These are phyloP conservation scores for Stegastes partitus DNA, from an alignment of 2,113 vertebrate genomes.

Conservation along the genomic window DNA sequence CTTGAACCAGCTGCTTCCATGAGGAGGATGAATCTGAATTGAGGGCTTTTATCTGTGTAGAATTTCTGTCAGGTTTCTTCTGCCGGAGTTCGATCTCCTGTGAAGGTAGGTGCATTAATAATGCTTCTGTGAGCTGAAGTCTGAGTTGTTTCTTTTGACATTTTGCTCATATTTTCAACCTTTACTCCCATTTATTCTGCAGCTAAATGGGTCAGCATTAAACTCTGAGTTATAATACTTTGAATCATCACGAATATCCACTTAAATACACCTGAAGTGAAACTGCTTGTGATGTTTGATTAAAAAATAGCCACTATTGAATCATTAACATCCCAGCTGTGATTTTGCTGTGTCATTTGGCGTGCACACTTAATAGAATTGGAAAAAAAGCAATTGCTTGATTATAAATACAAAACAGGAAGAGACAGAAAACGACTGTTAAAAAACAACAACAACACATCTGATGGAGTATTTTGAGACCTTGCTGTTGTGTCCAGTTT, in stretches of 20 bases:
- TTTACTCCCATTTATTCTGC: background rate
- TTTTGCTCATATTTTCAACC: background rate
- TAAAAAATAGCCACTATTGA: background rate
- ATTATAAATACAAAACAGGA: background rate
- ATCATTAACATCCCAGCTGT: background rate
- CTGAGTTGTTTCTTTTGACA: background rate
- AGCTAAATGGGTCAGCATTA: constrained; percentile 22
- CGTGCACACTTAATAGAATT: background rate
- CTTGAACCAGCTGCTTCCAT: background rate
- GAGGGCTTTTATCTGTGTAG: background rate
- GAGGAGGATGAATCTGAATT: constrained; percentile 24
- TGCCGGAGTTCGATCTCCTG: constrained; percentile 38
- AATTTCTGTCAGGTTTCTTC: constrained; percentile 1
- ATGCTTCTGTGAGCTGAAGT: background rate
- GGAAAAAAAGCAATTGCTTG: background rate
- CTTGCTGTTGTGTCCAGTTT: constrained; percentile 45
- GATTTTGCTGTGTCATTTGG: constrained; percentile 32
- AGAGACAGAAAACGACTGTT: background rate
- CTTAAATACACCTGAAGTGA: background rate
- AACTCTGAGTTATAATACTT: background rate
- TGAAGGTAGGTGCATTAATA: constrained; percentile 46
- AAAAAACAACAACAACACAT: no score
- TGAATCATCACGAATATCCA: background rate
- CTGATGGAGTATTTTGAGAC: constrained; percentile 1
- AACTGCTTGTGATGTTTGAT: background rate